Evolutionary conservation across 2,113 vertebrate genomes (phyloP).

Genomic region (Spheniscus mendiculus): DNA sequence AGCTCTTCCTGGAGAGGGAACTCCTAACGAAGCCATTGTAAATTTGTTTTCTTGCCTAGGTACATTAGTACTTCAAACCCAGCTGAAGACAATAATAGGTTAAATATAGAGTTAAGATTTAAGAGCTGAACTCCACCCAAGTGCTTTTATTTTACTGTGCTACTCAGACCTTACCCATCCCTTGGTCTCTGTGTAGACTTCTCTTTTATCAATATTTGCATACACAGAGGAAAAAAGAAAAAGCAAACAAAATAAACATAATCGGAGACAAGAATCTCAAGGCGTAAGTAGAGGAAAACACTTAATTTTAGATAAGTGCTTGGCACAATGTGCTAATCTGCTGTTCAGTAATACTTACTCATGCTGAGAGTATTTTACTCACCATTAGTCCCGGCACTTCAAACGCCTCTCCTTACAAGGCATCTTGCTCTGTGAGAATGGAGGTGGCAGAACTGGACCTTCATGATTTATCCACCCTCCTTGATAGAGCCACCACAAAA

Average conservation of each 20-base stretch:
- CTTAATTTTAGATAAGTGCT: neutral
- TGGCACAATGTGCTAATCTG: neutral
- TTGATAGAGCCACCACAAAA: neutral
- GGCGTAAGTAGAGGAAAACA: neutral
- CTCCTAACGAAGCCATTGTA: neutral
- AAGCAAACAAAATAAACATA: neutral
- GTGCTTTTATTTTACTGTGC: neutral
- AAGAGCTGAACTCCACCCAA: slow-evolving; percentile 21
- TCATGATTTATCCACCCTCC: neutral
- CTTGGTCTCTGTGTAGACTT: neutral
- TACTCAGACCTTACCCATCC: neutral
- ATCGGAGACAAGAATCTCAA: neutral
- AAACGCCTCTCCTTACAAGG: neutral
- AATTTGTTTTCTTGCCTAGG: slow-evolving; percentile 12
- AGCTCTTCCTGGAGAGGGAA: slow-evolving; percentile 15
- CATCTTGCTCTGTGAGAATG: neutral
- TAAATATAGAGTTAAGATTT: neutral
- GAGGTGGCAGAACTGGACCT: slow-evolving; percentile 13
- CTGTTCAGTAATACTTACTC: neutral
- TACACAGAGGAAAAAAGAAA: neutral
- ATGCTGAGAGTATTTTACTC: neutral
- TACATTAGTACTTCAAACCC: neutral
- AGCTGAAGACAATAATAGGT: neutral
- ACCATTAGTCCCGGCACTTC: accelerated
- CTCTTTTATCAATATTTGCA: neutral